A percentile compares a stretch with the other conserved stretches of the same genome.
These are phyloP conservation scores for Cepphus grylle DNA, from an alignment of 2,113 vertebrate species.

Conservation along the genomic window DNA sequence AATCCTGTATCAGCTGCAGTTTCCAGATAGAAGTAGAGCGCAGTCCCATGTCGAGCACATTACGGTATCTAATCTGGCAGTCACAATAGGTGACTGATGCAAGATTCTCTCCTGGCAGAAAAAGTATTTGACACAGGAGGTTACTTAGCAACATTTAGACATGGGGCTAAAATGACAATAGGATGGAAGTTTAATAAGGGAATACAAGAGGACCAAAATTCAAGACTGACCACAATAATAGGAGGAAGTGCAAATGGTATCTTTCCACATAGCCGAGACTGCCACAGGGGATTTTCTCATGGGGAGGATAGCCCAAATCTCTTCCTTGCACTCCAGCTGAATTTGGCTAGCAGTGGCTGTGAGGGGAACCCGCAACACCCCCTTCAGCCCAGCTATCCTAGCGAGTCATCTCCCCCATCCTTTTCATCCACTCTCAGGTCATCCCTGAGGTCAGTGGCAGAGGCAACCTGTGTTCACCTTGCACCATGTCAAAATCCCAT, in stretches of 20 bases:
- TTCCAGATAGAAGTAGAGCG: slow-evolving; percentile 46
- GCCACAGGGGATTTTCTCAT: neutral
- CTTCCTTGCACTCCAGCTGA: neutral
- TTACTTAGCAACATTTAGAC: slow-evolving; percentile 69
- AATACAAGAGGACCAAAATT: neutral
- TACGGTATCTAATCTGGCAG: slow-evolving; percentile 49
- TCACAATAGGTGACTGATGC: slow-evolving; percentile 58
- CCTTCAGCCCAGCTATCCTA: neutral
- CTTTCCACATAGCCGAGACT: neutral
- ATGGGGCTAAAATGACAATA: slow-evolving; percentile 17
- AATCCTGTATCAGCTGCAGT: slow-evolving; percentile 36
- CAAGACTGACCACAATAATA: neutral
- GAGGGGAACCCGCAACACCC: neutral
- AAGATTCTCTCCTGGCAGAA: slow-evolving; percentile 40
- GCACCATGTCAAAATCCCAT: neutral
- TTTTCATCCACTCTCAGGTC: neutral
- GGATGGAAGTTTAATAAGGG: slow-evolving; percentile 29
- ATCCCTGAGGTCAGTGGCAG: neutral
- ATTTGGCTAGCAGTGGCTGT: neutral
- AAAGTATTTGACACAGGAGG: slow-evolving; percentile 61
- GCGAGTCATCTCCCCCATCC: neutral
- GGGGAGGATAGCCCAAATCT: neutral
- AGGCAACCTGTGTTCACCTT: neutral
- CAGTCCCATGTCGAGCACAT: slow-evolving; percentile 53
- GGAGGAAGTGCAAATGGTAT: neutral